Evolutionary conservation across 2,113 vertebrate species (phyloP).

Genomic region (Anarrhichthys ocellatus): DNA sequence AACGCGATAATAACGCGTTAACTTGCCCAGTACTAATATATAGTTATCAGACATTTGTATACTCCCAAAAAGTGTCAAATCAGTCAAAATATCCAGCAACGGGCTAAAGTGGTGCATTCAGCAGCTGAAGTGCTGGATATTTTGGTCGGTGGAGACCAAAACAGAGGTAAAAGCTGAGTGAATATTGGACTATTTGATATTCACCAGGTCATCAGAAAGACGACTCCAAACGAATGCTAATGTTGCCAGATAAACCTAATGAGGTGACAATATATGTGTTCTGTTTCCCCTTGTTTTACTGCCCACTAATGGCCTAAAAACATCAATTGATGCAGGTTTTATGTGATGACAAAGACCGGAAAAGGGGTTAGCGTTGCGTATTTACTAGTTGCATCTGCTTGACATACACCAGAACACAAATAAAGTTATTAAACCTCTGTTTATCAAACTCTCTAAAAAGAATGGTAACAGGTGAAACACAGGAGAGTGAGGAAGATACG

Average conservation of each 20-base stretch:
- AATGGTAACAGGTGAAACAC: background rate
- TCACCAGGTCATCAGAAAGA: background rate
- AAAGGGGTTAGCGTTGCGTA: background rate
- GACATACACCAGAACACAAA: background rate
- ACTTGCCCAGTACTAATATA: too few species aligned
- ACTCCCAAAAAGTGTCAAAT: background rate
- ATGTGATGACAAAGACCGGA: background rate
- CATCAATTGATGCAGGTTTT: background rate
- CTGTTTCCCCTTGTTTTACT: background rate
- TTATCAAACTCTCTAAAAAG: too few species aligned
- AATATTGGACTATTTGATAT: background rate
- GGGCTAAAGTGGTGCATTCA: background rate
- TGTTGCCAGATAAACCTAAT: background rate
- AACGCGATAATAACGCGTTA: too few species aligned
- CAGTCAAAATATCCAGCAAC: background rate
- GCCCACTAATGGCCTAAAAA: background rate
- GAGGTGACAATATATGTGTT: background rate
- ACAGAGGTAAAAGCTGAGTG: background rate
- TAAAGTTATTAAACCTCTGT: background rate
- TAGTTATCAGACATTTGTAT: background rate
- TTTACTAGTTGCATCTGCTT: background rate
- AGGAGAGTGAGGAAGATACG: too few species aligned
- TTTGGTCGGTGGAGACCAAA: background rate
- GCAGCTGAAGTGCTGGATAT: background rate
- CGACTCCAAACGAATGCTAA: background rate